Evolutionary conservation across 2,113 vertebrate genomes (phyloP).

Genomic region (Myxocyprinus asiaticus): DNA sequence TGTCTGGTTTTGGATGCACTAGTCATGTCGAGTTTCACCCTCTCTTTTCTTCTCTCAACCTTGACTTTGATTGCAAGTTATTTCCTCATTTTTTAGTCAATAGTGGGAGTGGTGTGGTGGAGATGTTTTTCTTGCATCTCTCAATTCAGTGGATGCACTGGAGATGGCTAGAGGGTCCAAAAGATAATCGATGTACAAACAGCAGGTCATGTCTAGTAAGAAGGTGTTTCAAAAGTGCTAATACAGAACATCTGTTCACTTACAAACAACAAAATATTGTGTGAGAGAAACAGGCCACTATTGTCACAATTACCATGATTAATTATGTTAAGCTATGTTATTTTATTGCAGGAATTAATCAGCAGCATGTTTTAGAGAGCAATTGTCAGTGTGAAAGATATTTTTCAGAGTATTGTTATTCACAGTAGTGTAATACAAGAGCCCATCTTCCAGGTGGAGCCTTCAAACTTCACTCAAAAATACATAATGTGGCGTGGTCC

Average conservation of each 20-base stretch:
- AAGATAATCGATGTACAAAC: constrained; percentile 66
- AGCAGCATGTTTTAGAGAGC: too few relatives aligned
- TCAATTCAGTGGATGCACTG: constrained; percentile 38
- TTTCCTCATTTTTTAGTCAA: constrained; percentile 24
- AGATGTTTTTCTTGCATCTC: not conserved
- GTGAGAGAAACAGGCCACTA: constrained; percentile 34
- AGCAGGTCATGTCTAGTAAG: constrained; percentile 38
- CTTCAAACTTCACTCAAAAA: too few relatives aligned
- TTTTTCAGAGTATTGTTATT: not conserved
- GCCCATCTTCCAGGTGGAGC: too few relatives aligned
- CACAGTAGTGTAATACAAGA: not conserved
- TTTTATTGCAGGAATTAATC: too few relatives aligned
- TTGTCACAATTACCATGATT: not conserved
- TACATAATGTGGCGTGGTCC: too few relatives aligned
- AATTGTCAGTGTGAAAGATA: not conserved
- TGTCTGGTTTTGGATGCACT: constrained; percentile 5
- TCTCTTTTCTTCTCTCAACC: not conserved
- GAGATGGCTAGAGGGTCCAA: constrained; percentile 47
- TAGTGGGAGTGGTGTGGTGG: not conserved
- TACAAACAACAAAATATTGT: constrained; percentile 54
- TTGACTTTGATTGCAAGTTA: constrained; percentile 5
- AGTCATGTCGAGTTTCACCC: not conserved
- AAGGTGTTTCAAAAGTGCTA: constrained; percentile 55
- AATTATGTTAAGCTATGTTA: not conserved
- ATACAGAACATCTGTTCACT: constrained; percentile 48